phyloP scores from a whole-genome alignment of 2,888 invertebrate species.

The Mactromeris polynyma region DNA sequence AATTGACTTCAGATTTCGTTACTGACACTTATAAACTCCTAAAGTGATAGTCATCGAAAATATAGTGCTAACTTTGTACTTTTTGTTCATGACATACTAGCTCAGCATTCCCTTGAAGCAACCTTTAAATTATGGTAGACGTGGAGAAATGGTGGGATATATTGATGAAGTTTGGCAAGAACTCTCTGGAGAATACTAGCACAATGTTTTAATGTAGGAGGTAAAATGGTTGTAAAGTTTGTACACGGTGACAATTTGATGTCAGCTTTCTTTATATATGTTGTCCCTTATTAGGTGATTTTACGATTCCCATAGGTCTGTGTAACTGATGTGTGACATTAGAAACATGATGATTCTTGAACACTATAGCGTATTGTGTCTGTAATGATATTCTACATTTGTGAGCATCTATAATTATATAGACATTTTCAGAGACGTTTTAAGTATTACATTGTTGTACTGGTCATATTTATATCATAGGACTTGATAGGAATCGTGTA shows the following conservation, averaged over 20 bases:
- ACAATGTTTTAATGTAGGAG: background rate
- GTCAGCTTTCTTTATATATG: background rate
- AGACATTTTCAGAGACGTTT: no score
- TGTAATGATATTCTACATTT: no score
- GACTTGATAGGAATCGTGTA: no score
- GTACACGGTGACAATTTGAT: background rate
- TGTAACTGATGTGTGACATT: background rate
- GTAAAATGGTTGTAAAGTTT: conserved; percentile 1
- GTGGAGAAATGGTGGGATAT: background rate
- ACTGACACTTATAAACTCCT: background rate
- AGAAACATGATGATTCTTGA: background rate
- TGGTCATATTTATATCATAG: no score
- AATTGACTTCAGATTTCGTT: background rate
- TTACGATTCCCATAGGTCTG: background rate
- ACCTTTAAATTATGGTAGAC: background rate
- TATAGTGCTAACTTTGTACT: background rate
- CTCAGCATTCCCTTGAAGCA: background rate
- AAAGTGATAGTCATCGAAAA: background rate
- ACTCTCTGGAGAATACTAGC: background rate
- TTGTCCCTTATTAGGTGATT: background rate
- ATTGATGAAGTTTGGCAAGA: background rate
- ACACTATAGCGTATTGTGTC: no score
- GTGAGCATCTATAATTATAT: no score
- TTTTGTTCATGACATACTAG: background rate
- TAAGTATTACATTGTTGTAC: no score